Evolutionary conservation across 2,797 vertebrate genomes (phyloP), one percentile per base, ranked within the genome.

Genomic region (Mycteria americana): DNA sequence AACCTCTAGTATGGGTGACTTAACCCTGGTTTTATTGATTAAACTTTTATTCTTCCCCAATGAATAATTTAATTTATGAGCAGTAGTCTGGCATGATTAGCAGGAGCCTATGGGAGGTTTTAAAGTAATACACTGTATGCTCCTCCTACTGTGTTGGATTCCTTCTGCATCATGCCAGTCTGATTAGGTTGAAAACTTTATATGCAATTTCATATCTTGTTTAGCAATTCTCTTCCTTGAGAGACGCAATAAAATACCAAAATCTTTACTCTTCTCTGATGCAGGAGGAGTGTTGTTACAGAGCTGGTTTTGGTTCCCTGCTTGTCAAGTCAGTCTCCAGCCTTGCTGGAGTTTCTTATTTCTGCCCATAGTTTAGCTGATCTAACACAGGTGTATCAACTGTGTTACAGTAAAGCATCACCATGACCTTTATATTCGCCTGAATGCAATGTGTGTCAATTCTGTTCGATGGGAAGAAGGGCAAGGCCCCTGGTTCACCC

Each of bases 21-120:
- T 97, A 93, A 97, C 96, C 95, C 93, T 97, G 65, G 88, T 97
- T 97, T 97, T 97, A 97, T 95, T 97, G 96, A 97, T 97, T 97
- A 97, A 97, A 96, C 75, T 97, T 98, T 98, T 96, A 97, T 97
- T 97, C 92, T 96, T 96, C 35, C 37, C 62, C 88, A 91, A 95
- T 98, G 95, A 98, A 97, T 97, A 96, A 98, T 98, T 97, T 95
- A 97, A 79, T 65, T 75, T 54, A 88, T 53, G 69, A 88, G 59
- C 79, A 72, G 76, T 84, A 96, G 73, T 18, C 91, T 93, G 89
- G 37, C 83, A 96, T 94, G 94, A 90, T 95, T 89, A 94, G 73
- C 85, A 87, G 65, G 13, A 83, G 43, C 8, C 4, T 78, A 48
- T 50, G 74, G 70, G 67, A 92, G 48, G 74, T 62, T 77, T 90